phyloP scores from a whole-genome alignment of 2,888 invertebrate genomes.

The Xestia sexstrigata region DNA sequence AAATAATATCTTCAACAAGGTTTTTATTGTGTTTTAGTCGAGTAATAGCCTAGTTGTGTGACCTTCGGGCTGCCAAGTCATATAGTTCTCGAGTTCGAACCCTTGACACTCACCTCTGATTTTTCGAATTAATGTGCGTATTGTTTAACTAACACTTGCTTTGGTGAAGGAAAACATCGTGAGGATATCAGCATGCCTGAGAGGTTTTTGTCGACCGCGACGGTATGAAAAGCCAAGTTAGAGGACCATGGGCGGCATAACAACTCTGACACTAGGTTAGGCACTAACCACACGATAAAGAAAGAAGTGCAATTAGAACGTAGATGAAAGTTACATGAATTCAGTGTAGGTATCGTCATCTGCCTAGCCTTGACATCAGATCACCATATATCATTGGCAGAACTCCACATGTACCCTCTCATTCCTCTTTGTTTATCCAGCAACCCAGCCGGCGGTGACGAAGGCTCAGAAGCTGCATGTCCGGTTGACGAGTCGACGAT shows the following conservation, averaged over 20 bases:
- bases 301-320: background rate
- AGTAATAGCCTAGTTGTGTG: background rate
- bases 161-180: background rate
- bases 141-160: background rate
- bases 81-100: background rate
- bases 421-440: slow-evolving; percentile 58
- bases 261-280: background rate
- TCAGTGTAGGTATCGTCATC: too few relatives aligned
- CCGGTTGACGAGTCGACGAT: slow-evolving; percentile 77
- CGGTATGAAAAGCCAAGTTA: background rate
- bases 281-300: background rate
- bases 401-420: background rate
- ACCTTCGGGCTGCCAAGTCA: background rate
- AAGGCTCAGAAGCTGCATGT: slow-evolving; percentile 81
- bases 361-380: background rate
- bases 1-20: background rate
- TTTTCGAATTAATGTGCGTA: background rate
- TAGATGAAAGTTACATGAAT: background rate
- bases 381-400: background rate
- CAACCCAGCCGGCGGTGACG: slow-evolving; percentile 80
- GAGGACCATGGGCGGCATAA: background rate
- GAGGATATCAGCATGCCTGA: background rate
- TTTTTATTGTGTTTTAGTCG: background rate
- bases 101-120: background rate
- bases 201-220: background rate